Percentiles rank a stretch among this genome's conserved stretches.
Evolutionary conservation across 2,113 vertebrate genomes (phyloP).

Genomic region (Paramormyrops kingsleyae): DNA sequence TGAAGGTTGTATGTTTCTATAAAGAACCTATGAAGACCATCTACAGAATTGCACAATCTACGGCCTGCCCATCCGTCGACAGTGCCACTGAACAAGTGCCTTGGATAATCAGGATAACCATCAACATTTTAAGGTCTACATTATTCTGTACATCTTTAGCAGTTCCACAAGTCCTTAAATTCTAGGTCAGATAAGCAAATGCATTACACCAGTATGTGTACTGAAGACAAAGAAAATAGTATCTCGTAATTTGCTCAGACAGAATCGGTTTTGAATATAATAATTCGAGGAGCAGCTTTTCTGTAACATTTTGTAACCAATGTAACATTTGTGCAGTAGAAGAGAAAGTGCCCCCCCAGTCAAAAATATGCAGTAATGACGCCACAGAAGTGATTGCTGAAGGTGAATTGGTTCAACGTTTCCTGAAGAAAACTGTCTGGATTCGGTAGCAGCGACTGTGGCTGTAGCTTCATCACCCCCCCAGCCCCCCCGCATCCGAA

Average conservation of each 20-base stretch:
- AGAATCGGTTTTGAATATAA: background rate
- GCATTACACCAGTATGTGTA: background rate
- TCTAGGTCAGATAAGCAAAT: background rate
- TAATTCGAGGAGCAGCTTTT: background rate
- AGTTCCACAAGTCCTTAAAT: background rate
- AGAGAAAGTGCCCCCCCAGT: background rate
- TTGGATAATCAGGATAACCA: background rate
- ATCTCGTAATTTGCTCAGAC: background rate
- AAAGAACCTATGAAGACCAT: background rate
- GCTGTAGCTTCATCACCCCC: background rate
- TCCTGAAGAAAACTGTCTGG: background rate
- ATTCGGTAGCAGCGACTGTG: background rate
- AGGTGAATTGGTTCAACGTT: background rate
- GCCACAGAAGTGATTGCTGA: background rate
- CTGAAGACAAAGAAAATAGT: background rate
- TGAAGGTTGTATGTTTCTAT: background rate
- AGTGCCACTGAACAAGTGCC: background rate
- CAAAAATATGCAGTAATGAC: background rate
- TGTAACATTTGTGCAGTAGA: background rate
- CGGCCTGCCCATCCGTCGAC: background rate
- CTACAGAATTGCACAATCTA: background rate
- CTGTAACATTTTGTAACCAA: background rate
- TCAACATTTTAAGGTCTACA: background rate
- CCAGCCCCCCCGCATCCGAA: background rate
- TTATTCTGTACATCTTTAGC: background rate